Conservation (phyloP, 2,113 vertebrate genomes). For the Passer montanus region DNA sequence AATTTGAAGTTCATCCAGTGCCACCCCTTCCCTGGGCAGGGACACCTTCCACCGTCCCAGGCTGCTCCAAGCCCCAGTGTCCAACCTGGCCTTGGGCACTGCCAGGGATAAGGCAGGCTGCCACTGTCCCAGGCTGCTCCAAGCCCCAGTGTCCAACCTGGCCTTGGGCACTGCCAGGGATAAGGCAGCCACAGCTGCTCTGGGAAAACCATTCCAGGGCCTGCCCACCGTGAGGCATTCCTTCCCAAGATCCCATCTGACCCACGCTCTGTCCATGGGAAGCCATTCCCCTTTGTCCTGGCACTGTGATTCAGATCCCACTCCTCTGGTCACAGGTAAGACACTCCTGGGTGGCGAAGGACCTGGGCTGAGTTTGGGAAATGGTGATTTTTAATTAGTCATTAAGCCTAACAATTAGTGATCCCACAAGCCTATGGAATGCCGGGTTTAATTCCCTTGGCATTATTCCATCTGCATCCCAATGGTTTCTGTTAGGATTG, state of each 20-base stretch:
- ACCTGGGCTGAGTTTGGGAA: not conserved
- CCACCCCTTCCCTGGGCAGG: not conserved
- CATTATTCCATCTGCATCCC: not conserved
- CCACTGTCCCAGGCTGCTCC: not conserved
- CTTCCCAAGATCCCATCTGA: not conserved
- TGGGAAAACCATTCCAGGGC: not conserved
- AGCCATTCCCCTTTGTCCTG: not conserved
- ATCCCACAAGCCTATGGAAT: not conserved
- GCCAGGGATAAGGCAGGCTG: not conserved
- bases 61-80: not conserved
- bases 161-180: not conserved
- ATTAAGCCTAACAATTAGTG: not conserved
- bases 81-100: not conserved
- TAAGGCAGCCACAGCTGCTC: not conserved
- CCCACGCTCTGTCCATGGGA: not conserved
- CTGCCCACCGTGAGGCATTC: fast-evolving
- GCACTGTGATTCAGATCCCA: not conserved
- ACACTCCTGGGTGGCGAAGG: not conserved
- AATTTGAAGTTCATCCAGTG: fast-evolving
- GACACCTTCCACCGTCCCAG: not conserved
- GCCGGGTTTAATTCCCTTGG: not conserved
- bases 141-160: not conserved
- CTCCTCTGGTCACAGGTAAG: not conserved
- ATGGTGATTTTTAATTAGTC: not conserved
- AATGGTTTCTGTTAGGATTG: not conserved